These are phyloP conservation scores for Menura novaehollandiae DNA, from an alignment of 2,113 vertebrate genomes.

Conservation along the genomic window DNA sequence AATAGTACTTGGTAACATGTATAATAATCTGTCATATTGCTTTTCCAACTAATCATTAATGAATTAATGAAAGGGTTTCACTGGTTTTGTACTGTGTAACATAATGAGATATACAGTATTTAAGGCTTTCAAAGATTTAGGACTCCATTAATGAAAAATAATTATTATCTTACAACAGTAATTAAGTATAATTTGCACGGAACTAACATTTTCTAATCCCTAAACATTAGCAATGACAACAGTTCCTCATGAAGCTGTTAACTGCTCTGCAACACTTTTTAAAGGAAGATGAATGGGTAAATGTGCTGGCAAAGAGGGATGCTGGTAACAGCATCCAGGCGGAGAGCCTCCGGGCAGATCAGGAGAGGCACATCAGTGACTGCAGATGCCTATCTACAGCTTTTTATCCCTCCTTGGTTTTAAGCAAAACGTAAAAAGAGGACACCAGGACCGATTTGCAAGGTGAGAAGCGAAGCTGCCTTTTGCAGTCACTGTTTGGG, in stretches of 20 bases:
- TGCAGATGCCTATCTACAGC: not conserved
- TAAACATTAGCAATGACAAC: conserved; percentile 61
- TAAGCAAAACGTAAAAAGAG: not conserved
- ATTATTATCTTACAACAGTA: conserved; percentile 64
- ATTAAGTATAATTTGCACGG: conserved; percentile 64
- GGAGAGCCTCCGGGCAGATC: not conserved
- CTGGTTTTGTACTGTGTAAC: conserved; percentile 30
- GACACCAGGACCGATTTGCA: not conserved
- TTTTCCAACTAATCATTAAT: conserved; percentile 57
- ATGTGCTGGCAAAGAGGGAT: not conserved
- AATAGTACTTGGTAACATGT: conserved; percentile 48
- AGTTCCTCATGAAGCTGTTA: conserved; percentile 34
- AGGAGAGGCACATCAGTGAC: not conserved
- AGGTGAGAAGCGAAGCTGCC: not conserved
- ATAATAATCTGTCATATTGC: conserved; percentile 56
- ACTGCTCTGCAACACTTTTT: not conserved
- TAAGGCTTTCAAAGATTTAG: conserved; percentile 65
- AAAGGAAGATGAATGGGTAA: not conserved
- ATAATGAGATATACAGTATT: conserved; percentile 64
- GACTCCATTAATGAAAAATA: conserved; percentile 67
- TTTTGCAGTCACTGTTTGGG: not conserved
- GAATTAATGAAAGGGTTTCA: conserved; percentile 65
- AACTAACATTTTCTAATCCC: conserved; percentile 57
- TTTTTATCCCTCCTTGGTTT: not conserved
- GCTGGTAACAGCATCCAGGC: not conserved